Conservation (phyloP, 1,140 invertebrate species). For the Pseudobourletiella spinata region DNA sequence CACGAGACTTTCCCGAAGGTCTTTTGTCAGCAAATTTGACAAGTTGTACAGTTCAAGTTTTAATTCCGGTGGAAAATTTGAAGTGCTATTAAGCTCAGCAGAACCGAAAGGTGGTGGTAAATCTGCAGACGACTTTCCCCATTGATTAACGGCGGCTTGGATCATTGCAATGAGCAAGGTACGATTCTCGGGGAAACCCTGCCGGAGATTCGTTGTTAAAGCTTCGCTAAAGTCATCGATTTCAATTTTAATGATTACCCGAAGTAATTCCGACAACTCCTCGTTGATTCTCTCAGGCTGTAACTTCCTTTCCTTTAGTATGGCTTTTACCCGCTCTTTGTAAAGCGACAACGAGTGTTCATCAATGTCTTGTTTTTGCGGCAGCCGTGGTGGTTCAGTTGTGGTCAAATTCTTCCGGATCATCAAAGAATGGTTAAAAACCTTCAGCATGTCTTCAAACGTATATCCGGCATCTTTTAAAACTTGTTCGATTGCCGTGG, state of each 20-base stretch:
- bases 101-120: background rate
- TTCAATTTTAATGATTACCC: constrained; percentile 1
- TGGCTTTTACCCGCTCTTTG: background rate
- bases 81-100: too few species aligned
- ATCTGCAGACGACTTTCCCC: background rate
- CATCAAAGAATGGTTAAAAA: too few species aligned
- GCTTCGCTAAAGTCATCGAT: background rate
- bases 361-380: too few species aligned
- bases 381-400: too few species aligned
- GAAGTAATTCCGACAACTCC: background rate
- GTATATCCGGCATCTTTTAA: too few species aligned
- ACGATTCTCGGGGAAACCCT: background rate
- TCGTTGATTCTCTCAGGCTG: background rate
- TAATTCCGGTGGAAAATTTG: background rate
- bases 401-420: too few species aligned
- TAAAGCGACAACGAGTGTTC: too few species aligned
- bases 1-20: background rate
- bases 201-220: background rate
- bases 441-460: too few species aligned
- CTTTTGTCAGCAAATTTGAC: background rate
- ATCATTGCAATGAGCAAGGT: constrained; percentile 1
- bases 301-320: too few species aligned
- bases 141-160: background rate
- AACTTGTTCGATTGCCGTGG: too few species aligned
- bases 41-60: background rate